Base-by-base conservation (phyloP, 2,888 invertebrate species). In the Criorhina ranunculi region DNA sequence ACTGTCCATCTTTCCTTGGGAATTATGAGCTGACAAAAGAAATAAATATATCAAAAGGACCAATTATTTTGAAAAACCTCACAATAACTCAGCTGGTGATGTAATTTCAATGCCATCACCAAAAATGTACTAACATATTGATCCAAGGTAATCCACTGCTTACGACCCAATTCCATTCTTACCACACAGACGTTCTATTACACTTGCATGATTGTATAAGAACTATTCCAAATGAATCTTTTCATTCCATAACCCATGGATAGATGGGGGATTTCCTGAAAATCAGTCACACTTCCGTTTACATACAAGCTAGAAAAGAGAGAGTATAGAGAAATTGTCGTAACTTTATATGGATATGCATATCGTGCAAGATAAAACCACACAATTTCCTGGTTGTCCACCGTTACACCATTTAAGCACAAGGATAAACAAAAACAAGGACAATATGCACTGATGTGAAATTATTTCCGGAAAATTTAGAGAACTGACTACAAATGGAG, bases 381-480 rank as follows among this genome's bases (percentile, higher is more conserved):
- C 76, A 77, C 69, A 81, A 76, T 70, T 76, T 76, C 69, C 76
- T 81, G 64, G 76, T 70, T 64, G 40, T 40, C 76, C 70, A 64
- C 81, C 51, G 76, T 64, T 57, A 64, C 40, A 49, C 57, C 49
- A 76, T 81, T 76, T 70, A 70, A 76, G 64, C 51, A 62, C 42
- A 40, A 76, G 46, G 49, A 76, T 59, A 70, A 62, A 81, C 81
- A 76, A 76, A 70, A 70, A 76, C 76, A 64, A 64, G 33, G 42
- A 70, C 81, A 80, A 60, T 80, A 51, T 70, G 62, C 73, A 73
- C 57, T 81, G 76, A 70, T 75, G 75, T 46, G 75, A 81, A 81
- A 81, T 81, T 81, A 70, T 76, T 76, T 81, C 76, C 76, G 76
- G 69, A 29, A 76, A 80, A 62, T 70, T 76, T 70, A 64, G 69